Evolutionary conservation across 2,113 vertebrate genomes (phyloP).

Genomic region (Brienomyrus brachyistius): DNA sequence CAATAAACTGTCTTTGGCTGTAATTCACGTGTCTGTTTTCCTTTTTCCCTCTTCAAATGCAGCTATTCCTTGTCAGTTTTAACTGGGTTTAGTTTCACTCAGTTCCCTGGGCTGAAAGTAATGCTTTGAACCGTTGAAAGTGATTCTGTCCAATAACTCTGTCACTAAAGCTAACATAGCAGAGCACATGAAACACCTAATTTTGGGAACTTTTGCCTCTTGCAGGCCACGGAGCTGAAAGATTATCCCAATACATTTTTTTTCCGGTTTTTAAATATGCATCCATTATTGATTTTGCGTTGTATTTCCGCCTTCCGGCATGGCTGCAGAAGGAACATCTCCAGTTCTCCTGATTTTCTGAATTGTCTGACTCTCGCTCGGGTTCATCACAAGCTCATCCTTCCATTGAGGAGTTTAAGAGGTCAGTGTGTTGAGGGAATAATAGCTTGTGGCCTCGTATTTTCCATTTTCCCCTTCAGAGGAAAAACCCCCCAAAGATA

Average conservation of each 20-base stretch:
- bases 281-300: not conserved
- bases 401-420: not conserved
- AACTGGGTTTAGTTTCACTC: not conserved
- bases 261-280: not conserved
- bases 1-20: not conserved
- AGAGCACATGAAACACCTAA: not conserved
- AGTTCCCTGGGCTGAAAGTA: not conserved
- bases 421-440: not conserved
- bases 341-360: not conserved
- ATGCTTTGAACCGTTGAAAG: not conserved
- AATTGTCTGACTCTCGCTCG: conserved; percentile 13
- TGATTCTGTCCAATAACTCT: not conserved
- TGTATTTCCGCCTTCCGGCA: not conserved
- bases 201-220: not conserved
- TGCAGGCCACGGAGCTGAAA: not conserved
- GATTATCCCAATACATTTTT: not conserved
- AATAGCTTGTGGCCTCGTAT: not conserved
- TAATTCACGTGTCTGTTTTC: not conserved
- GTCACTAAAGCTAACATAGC: not conserved
- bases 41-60: not conserved
- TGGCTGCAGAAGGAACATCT: not conserved
- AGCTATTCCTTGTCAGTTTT: not conserved
- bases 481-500: not conserved
- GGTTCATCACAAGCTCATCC: not conserved
- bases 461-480: not conserved